Percentiles rank a stretch among this genome's conserved stretches.
These are phyloP conservation scores for Varanus komodoensis DNA, from an alignment of 2,113 vertebrate species.

Conservation along the genomic window DNA sequence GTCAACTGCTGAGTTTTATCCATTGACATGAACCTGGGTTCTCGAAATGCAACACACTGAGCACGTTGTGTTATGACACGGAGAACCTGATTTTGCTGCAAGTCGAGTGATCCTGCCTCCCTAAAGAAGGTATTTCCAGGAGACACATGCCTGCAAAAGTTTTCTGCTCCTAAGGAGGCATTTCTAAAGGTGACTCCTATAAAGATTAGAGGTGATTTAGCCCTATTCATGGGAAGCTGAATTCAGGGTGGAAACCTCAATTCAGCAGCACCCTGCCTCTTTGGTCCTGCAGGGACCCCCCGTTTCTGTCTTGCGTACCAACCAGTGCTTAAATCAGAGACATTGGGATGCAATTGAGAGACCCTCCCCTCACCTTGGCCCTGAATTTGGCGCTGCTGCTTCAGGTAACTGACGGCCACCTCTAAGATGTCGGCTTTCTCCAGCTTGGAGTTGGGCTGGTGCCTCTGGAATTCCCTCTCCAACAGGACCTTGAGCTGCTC, in stretches of 20 bases:
- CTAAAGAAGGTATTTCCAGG: not conserved
- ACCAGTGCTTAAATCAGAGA: no score
- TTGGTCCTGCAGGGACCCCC: no score
- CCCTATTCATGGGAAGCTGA: not conserved
- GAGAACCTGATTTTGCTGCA: not conserved
- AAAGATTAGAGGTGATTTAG: not conserved
- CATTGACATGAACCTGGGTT: no score
- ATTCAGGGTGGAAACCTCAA: not conserved
- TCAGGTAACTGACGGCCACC: constrained; percentile 84
- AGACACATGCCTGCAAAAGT: no score
- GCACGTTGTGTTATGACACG: no score
- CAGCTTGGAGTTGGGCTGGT: constrained; percentile 82
- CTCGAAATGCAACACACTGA: no score
- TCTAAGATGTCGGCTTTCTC: constrained; percentile 88
- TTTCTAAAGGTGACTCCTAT: no score
- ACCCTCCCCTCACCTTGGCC: constrained; percentile 55
- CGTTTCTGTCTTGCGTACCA: no score
- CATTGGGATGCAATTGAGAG: no score
- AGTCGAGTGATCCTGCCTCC: not conserved
- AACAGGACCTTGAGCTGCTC: constrained; percentile 82
- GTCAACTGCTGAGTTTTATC: no score
- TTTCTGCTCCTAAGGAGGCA: no score
- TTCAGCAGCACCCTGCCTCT: not conserved
- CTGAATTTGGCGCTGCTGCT: constrained; percentile 73
- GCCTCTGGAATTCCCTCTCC: constrained; percentile 81